These are phyloP conservation scores for Apis cerana DNA, from an alignment of 1,140 invertebrate species.

Conservation along the genomic window DNA sequence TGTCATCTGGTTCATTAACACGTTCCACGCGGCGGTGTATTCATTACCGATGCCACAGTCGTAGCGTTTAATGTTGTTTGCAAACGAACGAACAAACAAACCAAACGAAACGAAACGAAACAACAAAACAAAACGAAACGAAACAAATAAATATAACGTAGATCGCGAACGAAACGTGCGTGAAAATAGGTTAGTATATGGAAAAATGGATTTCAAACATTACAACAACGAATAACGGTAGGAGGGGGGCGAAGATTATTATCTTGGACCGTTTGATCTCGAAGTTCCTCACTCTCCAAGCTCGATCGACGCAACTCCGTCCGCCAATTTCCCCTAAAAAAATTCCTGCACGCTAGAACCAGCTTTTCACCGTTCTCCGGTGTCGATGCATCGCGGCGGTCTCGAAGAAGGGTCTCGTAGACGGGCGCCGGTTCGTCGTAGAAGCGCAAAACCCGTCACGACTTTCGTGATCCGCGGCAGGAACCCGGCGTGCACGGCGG, in stretches of 20 bases:
- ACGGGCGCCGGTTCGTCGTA: background rate
- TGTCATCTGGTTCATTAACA: slow-evolving; percentile 42
- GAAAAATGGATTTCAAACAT: too few relatives aligned
- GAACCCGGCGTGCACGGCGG: background rate
- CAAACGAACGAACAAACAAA: background rate
- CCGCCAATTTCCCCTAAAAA: background rate
- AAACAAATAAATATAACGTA: too few relatives aligned
- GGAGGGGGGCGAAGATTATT: too few relatives aligned
- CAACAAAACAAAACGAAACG: background rate
- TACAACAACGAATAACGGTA: too few relatives aligned
- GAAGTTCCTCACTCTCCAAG: slow-evolving; percentile 1
- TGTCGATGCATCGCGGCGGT: background rate
- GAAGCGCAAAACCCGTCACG: slow-evolving; percentile 15
- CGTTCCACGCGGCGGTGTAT: background rate
- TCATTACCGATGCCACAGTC: background rate
- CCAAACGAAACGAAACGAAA: background rate
- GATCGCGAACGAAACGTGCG: too few relatives aligned
- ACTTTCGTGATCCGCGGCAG: slow-evolving; percentile 19
- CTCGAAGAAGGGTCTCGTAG: background rate
- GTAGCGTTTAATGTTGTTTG: background rate
- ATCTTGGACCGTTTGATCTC: background rate
- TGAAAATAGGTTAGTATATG: too few relatives aligned
- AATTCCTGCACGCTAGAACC: slow-evolving; percentile 6
- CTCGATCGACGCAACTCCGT: background rate
- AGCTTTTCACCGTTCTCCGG: background rate